A percentile compares a stretch with the other conserved stretches of the same genome.
These are phyloP conservation scores for Drosophila nr. perissopoda DNA, from an alignment of 2,888 invertebrate species.

Conservation along the genomic window DNA sequence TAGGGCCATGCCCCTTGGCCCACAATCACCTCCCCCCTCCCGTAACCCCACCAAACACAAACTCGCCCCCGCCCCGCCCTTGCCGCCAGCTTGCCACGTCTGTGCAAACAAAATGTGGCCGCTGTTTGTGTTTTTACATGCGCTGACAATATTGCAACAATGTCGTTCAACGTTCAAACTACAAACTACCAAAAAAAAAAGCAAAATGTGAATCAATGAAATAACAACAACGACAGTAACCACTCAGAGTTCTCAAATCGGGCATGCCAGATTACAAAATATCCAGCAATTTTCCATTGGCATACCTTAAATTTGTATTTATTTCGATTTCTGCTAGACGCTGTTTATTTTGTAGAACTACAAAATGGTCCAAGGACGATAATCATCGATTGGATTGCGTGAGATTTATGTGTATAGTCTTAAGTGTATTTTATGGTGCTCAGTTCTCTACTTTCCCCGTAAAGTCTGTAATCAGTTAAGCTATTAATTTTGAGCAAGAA, in stretches of 20 bases:
- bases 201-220: conserved; percentile 12
- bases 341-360: background rate
- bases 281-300: background rate
- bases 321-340: background rate
- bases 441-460: background rate
- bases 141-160: conserved; percentile 78
- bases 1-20: conserved; percentile 69
- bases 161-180: conserved; percentile 56
- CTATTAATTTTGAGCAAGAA: background rate
- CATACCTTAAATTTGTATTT: background rate
- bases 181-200: conserved; percentile 51
- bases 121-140: conserved; percentile 68
- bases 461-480: too few relatives aligned
- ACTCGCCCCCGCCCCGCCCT: background rate
- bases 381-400: background rate
- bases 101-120: conserved; percentile 70
- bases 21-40: conserved; percentile 10
- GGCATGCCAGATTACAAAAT: background rate
- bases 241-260: background rate
- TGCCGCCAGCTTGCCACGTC: conserved; percentile 30
- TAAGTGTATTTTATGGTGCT: background rate
- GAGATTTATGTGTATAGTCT: background rate
- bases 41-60: background rate
- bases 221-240: conserved; percentile 26
- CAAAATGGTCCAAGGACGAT: background rate